Base-by-base conservation (phyloP, 2,888 invertebrate genomes). In the Blera fallax region DNA sequence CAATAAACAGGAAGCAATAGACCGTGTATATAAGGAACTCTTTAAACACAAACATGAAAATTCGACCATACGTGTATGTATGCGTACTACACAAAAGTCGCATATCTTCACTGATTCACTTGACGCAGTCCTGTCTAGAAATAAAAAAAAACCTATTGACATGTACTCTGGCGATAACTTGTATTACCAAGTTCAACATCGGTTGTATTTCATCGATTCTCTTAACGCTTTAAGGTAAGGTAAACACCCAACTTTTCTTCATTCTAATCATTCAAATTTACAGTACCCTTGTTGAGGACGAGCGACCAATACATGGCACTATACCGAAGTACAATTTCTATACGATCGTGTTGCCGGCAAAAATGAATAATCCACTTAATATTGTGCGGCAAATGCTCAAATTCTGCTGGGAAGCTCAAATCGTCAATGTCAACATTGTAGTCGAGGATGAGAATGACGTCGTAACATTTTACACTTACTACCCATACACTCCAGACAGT, bases 31-130 rank as follows among this genome's bases (percentile, higher is more conserved):
- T 4, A 2, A 50, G 2, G 1, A 10, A 5, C 50, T 11, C 10
- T n/a, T 3, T 6, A 24, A 10, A n/a, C 0, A 0, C 11, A 0
- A 11, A 1, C 3, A 24, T 1, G 10, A 11, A 1, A 0, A 1
- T 10, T 14, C 8, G 1, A 5, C 50, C 0, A 5, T 50, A 6
- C 50, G 27, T 6, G 6, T 50, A 1, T n/a, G 24, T 11, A 27
- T 24, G 6, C 27, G 11, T 6, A 27, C 50, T 6, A 6, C 11
- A 50, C 24, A 50, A 5, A n/a, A 50, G 1, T 2, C 50, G 1
- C 11, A 50, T n/a, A 24, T 27, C 2, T 24, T 50, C n/a, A 8
- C 21, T 7, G 48, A 48, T n/a, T 4, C n/a, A 5, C 3, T 50
- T 4, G n/a, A 32, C 10, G 16, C 8, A 0, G 11, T 54, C 5